These are phyloP conservation scores for Galeopterus variegatus DNA, from an alignment of 2,113 vertebrate species.

Conservation along the genomic window DNA sequence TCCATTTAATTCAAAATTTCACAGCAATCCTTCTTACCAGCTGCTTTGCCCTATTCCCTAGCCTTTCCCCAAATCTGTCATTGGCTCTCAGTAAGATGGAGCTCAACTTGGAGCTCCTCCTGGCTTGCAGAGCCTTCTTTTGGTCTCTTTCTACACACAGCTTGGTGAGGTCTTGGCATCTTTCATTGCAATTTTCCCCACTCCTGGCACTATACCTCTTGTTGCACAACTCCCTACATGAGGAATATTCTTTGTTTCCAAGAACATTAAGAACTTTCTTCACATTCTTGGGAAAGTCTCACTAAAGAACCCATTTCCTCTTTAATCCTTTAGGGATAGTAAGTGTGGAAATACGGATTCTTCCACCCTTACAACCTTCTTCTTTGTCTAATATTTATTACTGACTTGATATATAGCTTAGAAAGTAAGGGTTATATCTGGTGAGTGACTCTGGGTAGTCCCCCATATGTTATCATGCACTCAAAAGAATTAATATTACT, in stretches of 20 bases:
- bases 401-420: neutral
- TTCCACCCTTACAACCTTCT: neutral
- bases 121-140: neutral
- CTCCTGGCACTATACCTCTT: neutral
- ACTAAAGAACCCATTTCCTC: conserved; percentile 62
- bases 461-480: neutral
- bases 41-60: neutral
- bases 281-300: conserved; percentile 53
- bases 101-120: neutral
- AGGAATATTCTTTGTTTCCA: conserved; percentile 55
- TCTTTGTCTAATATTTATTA: conserved; percentile 6
- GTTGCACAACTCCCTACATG: conserved; percentile 50
- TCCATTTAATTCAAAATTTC: neutral
- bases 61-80: neutral
- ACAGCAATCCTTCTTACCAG: conserved; percentile 3
- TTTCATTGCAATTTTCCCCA: neutral
- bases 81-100: neutral
- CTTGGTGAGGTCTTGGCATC: neutral
- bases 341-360: conserved; percentile 38
- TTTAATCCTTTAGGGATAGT: neutral
- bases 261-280: conserved; percentile 71
- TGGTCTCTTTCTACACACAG: conserved; percentile 15
- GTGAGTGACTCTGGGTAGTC: neutral
- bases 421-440: neutral
- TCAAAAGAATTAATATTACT: neutral